Evolutionary conservation across 2,888 invertebrate species (phyloP).

Genomic region (Xestia rhomboidea): DNA sequence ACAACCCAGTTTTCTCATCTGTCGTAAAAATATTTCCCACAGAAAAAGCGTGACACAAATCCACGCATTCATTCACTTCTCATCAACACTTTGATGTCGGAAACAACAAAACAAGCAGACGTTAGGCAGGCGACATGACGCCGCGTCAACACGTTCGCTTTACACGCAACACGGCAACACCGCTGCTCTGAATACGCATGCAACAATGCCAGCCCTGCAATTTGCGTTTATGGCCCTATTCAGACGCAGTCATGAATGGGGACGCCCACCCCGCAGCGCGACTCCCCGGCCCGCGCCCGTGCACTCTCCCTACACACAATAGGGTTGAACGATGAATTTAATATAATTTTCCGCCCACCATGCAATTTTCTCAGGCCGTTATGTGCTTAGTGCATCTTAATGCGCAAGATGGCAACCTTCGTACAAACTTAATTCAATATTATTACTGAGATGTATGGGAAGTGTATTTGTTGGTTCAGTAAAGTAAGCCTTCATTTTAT

Average conservation of each 20-base stretch:
- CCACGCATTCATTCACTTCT: slow-evolving; percentile 51
- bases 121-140: slow-evolving; percentile 44
- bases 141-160: slow-evolving; percentile 47
- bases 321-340: slow-evolving; percentile 70
- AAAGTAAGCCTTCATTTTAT: slow-evolving; percentile 35
- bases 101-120: slow-evolving; percentile 53
- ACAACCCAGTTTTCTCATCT: slow-evolving; percentile 21
- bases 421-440: slow-evolving; percentile 37
- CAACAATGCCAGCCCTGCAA: slow-evolving; percentile 73
- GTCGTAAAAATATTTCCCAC: slow-evolving; percentile 38
- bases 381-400: slow-evolving; percentile 40
- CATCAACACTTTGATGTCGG: slow-evolving; percentile 53
- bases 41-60: slow-evolving; percentile 48
- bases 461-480: slow-evolving; percentile 21
- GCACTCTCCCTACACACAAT: slow-evolving; percentile 66
- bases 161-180: slow-evolving; percentile 54
- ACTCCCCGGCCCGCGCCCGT: slow-evolving; percentile 62
- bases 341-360: slow-evolving; percentile 74
- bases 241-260: slow-evolving; percentile 75
- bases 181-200: slow-evolving; percentile 54
- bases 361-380: slow-evolving; percentile 67
- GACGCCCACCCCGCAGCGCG: slow-evolving; percentile 64
- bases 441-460: slow-evolving; percentile 34
- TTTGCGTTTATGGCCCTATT: slow-evolving; percentile 79
- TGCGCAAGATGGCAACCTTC: slow-evolving; percentile 37